A percentile compares a stretch with the other conserved stretches of the same genome.
phyloP scores from a whole-genome alignment of 2,113 vertebrate genomes.

The Gymnobelideus leadbeateri region DNA sequence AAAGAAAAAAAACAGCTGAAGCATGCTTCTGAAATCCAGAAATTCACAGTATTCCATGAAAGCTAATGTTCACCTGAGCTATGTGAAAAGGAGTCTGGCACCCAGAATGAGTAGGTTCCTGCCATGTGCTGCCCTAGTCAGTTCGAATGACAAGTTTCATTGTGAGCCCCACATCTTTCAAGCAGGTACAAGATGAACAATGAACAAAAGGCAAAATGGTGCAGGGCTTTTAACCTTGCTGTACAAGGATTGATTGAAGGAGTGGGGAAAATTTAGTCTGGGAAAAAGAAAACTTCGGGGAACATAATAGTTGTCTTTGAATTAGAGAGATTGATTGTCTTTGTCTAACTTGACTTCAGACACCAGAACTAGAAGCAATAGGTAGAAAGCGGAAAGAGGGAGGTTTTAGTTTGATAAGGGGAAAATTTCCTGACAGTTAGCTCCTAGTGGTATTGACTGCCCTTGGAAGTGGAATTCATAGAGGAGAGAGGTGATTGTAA shows the following conservation, averaged over 20 bases:
- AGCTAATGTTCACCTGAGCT: background rate
- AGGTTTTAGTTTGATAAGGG: background rate
- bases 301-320: background rate
- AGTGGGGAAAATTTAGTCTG: background rate
- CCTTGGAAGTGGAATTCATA: background rate
- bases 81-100: background rate
- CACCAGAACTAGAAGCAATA: background rate
- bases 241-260: background rate
- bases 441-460: background rate
- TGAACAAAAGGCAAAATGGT: background rate
- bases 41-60: background rate
- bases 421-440: background rate
- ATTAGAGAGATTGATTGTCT: background rate
- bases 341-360: background rate
- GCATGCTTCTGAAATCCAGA: background rate
- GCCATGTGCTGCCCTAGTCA: background rate
- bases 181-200: background rate
- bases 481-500: background rate
- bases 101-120: background rate
- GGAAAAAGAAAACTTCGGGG: background rate
- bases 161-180: background rate
- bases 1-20: background rate
- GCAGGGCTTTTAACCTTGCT: background rate
- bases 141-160: background rate
- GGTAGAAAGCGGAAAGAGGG: background rate